These are phyloP conservation scores for Catalaphyllia jardinei DNA, from an alignment of 64 coral and sea anemone species.

Conservation along the genomic window DNA sequence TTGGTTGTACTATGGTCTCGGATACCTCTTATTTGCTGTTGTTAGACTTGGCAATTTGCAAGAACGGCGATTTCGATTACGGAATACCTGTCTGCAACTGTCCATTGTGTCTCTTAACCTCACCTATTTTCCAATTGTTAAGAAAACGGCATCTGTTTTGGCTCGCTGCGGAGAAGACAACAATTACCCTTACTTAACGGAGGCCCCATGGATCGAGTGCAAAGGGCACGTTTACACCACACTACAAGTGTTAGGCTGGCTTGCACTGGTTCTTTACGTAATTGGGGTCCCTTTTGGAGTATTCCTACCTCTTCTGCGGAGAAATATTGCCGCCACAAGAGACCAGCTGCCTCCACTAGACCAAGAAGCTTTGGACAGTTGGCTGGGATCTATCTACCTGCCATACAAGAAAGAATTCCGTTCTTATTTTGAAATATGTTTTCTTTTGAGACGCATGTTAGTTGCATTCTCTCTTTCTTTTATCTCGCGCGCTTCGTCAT, in stretches of 20 bases:
- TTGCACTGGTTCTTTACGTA: slow-evolving; percentile 39
- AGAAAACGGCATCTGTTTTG: slow-evolving; percentile 39
- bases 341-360: neutral
- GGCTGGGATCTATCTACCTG: slow-evolving; percentile 50
- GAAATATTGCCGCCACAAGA: neutral
- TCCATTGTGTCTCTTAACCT: slow-evolving; percentile 67
- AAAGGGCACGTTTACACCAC: slow-evolving; percentile 16
- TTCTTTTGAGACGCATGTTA: slow-evolving; percentile 45
- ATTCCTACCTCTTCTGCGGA: slow-evolving; percentile 57
- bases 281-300: slow-evolving; percentile 55
- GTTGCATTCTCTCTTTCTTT: slow-evolving; percentile 40
- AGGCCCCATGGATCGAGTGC: slow-evolving; percentile 76
- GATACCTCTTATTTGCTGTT: slow-evolving; percentile 5
- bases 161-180: slow-evolving; percentile 43
- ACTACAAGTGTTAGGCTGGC: slow-evolving; percentile 34
- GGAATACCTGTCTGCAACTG: slow-evolving; percentile 35
- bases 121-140: slow-evolving; percentile 76
- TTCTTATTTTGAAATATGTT: slow-evolving; percentile 43
- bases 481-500: slow-evolving; percentile 1
- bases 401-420: slow-evolving; percentile 43
- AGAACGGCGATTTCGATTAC: slow-evolving; percentile 16
- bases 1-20: slow-evolving; percentile 29
- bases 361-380: slow-evolving; percentile 42
- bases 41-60: neutral
- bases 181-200: slow-evolving; percentile 1